Conservation (phyloP, 1,140 invertebrate species). For the Goniozus legneri region DNA sequence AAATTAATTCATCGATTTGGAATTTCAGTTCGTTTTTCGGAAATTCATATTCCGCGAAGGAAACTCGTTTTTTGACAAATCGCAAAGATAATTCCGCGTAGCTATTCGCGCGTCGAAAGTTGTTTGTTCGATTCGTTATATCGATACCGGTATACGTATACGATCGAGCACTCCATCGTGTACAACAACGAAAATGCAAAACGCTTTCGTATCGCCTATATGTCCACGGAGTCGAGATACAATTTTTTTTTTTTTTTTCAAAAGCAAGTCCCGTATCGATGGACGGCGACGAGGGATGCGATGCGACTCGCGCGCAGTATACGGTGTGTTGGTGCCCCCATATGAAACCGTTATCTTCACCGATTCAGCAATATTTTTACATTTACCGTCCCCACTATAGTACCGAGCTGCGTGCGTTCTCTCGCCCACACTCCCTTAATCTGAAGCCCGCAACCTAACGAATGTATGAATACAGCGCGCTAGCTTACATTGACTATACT, state of each 20-base stretch:
- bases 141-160: conserved; percentile 23
- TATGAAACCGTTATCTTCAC: conserved; percentile 45
- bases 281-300: not conserved
- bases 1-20: too few species aligned
- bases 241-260: conserved; percentile 27
- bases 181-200: conserved; percentile 38
- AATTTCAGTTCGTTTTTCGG: not conserved
- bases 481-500: conserved; percentile 27
- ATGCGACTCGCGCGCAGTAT: too few species aligned
- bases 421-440: conserved; percentile 25
- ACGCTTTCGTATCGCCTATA: conserved; percentile 38
- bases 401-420: conserved; percentile 10
- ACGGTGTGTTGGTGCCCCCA: conserved; percentile 17
- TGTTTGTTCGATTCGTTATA: conserved; percentile 36
- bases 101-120: conserved; percentile 34
- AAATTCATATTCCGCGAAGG: conserved; percentile 16
- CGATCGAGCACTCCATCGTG: conserved; percentile 20
- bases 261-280: conserved; percentile 33
- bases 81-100: conserved; percentile 27
- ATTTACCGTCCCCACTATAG: conserved; percentile 31
- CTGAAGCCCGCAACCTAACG: conserved; percentile 41
- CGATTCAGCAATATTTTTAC: conserved; percentile 49
- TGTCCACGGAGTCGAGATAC: conserved; percentile 32
- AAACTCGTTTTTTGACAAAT: conserved; percentile 18
- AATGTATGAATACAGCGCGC: conserved; percentile 32